Percentiles rank a stretch among this genome's conserved stretches.
These are phyloP conservation scores for Enhydra lutris DNA, from an alignment of 2,113 vertebrate species.

Conservation along the genomic window DNA sequence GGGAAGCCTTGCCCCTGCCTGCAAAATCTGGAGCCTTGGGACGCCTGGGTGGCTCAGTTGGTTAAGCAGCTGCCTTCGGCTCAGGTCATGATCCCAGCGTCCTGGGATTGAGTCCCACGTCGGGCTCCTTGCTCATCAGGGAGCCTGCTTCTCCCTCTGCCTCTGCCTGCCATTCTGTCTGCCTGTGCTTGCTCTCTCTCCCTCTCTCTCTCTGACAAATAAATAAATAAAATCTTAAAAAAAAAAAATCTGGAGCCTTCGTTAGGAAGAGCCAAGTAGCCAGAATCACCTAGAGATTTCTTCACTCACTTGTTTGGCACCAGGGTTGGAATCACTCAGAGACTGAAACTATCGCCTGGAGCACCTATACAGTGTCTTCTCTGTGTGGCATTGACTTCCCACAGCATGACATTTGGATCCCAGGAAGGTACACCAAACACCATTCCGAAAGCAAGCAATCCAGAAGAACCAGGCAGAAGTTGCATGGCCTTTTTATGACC, in stretches of 20 bases:
- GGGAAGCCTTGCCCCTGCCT: neutral
- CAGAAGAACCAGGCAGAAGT: neutral
- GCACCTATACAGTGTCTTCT: rapidly evolving
- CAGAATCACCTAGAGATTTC: neutral
- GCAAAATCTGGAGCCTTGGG: neutral
- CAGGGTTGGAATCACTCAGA: neutral
- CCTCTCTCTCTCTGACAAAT: too few species aligned
- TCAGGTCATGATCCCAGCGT: too few species aligned
- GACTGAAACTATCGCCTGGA: neutral
- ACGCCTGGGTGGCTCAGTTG: too few species aligned
- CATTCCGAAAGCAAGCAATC: neutral
- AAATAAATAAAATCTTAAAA: too few species aligned
- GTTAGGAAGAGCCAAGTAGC: neutral
- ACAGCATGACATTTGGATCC: rapidly evolving
- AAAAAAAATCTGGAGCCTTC: neutral
- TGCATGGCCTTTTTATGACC: too few species aligned
- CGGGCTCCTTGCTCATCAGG: too few species aligned
- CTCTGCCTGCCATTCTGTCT: too few species aligned
- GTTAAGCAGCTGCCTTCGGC: too few species aligned
- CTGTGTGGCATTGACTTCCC: neutral
- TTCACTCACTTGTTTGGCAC: neutral
- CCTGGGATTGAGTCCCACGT: too few species aligned
- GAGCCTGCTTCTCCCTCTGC: too few species aligned
- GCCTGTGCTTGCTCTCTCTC: too few species aligned
- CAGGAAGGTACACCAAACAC: neutral